Base-by-base conservation (phyloP, 2,113 vertebrate species). In the Typhlomys cinereus region DNA sequence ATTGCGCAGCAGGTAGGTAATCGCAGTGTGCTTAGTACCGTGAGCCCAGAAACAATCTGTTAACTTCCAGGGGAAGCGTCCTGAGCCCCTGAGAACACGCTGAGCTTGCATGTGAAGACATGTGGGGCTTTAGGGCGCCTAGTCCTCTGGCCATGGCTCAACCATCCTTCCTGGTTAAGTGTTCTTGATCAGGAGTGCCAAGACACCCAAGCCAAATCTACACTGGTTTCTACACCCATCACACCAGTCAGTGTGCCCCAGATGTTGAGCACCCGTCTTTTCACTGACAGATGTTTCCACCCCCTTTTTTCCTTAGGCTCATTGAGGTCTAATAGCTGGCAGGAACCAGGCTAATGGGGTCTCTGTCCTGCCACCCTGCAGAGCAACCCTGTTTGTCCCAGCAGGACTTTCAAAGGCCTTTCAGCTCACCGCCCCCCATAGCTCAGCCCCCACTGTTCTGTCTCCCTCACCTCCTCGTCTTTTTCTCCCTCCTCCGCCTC, bases 71-170 rank as follows among this genome's bases (percentile, higher is more conserved):
- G 39, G n/a, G 29, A 31, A 11, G 36, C 14, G 41, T n/a, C 23
- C 13, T 67, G 69, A 15, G 54, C 87, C 74, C 34, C 59, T 79
- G 71, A 88, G 89, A 92, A 80, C 34, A 70, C 89, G 90, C 52
- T 87, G n/a, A 34, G 67, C 69, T 62, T 27, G 52, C 12, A 20
- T 64, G 25, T 92, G 69, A 36, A 66, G 73, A 64, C 44, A 39
- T 41, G 70, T 27, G 31, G 1, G 2, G n/a, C 73, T 70, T n/a
- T 8, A 21, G 73, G 67, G 44, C 34, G 36, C 27, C 31, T 7
- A 1, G 48, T 25, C 18, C 70, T n/a, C n/a, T n/a, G n/a, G n/a
- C 54, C 5, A 0, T 15, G 25, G n/a, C 64, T 85, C 74, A 50
- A 62, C 61, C 36, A 18, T 50, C 78, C 59, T 7, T n/a, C 62